phyloP scores from a whole-genome alignment of 1,140 invertebrate species.

The Meloidogyne exigua region DNA sequence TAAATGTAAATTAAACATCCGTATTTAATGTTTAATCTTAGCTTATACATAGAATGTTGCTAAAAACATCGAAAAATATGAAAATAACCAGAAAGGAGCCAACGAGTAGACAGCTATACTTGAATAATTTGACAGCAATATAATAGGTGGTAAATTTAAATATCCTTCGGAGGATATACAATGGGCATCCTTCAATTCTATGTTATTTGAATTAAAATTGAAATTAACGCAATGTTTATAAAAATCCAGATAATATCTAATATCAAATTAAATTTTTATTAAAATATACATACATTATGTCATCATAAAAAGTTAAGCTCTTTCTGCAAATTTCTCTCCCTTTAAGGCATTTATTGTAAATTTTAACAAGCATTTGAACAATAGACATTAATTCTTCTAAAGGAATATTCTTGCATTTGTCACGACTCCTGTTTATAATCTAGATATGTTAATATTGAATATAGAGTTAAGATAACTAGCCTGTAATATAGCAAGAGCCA shows the following conservation, averaged over 20 bases:
- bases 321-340: not conserved
- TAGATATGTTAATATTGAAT: not conserved
- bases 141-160: not conserved
- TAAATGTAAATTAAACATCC: no score
- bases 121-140: not conserved
- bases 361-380: not conserved
- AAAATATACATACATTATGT: not conserved
- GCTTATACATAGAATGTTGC: no score
- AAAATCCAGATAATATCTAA: not conserved
- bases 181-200: not conserved
- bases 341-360: not conserved
- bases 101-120: not conserved
- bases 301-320: not conserved
- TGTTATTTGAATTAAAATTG: not conserved
- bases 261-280: not conserved
- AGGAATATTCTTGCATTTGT: not conserved
- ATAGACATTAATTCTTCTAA: not conserved
- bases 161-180: not conserved
- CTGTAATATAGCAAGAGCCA: constrained; percentile 31
- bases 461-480: not conserved
- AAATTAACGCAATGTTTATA: not conserved
- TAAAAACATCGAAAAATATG: not conserved
- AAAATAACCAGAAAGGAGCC: not conserved
- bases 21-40: no score
- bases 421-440: not conserved